These are phyloP conservation scores for Echeneis naucrates DNA, from an alignment of 2,797 vertebrate genomes.

Conservation along the genomic window DNA sequence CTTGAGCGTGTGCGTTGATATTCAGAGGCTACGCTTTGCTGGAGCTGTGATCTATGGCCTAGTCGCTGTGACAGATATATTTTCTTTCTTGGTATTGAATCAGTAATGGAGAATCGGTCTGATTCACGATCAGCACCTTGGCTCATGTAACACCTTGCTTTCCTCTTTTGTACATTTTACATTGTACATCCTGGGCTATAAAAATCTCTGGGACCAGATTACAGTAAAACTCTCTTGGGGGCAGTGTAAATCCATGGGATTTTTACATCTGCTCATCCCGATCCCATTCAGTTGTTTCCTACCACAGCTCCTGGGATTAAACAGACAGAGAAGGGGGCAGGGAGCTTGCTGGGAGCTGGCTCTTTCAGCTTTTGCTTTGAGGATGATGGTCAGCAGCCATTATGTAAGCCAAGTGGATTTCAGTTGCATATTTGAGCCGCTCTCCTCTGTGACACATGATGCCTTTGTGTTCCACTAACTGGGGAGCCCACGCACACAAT, in stretches of 20 bases:
- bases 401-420: conserved; percentile 79
- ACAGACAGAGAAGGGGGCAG: conserved; percentile 63
- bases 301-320: conserved; percentile 77
- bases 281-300: conserved; percentile 64
- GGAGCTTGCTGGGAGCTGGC: conserved; percentile 56
- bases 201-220: conserved; percentile 72
- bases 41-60: conserved; percentile 26
- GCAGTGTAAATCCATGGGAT: conserved; percentile 78
- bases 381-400: conserved; percentile 76
- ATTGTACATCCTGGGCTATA: conserved; percentile 49
- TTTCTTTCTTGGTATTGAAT: conserved; percentile 22
- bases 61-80: conserved; percentile 18
- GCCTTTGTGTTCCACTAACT: conserved; percentile 65
- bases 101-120: conserved; percentile 17
- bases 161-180: conserved; percentile 39
- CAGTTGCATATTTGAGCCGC: conserved; percentile 63
- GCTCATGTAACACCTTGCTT: conserved; percentile 49
- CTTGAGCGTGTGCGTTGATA: conserved; percentile 2
- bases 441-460: conserved; percentile 58
- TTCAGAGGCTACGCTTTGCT: not conserved
- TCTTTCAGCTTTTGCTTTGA: conserved; percentile 71
- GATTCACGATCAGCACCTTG: conserved; percentile 19
- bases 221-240: conserved; percentile 69
- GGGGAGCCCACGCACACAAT: conserved; percentile 39
- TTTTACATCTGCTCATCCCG: conserved; percentile 76